Conservation (phyloP, 2,797 vertebrate species). For the Catamblyrhynchus diadema region DNA sequence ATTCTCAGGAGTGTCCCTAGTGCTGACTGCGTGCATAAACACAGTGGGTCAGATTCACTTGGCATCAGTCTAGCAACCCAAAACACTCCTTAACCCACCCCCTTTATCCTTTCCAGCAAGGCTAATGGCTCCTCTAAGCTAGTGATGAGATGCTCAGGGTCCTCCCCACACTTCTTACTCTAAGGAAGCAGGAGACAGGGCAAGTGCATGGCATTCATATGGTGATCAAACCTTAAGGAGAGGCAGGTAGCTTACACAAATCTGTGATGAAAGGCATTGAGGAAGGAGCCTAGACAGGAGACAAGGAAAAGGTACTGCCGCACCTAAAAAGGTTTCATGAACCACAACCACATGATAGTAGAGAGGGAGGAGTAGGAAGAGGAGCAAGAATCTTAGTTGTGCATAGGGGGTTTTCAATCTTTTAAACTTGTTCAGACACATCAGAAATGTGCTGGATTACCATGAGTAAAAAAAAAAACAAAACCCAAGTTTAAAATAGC, state of each 20-base stretch:
- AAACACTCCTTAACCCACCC: not conserved
- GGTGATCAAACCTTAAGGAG: not conserved
- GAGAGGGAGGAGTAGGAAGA: not conserved
- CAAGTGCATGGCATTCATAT: not conserved
- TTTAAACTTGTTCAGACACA: not conserved
- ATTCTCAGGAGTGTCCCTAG: not conserved
- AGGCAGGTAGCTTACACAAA: not conserved
- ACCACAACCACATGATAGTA: not conserved
- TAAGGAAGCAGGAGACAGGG: not conserved
- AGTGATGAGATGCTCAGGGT: not conserved
- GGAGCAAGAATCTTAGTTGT: not conserved
- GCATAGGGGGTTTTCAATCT: not conserved
- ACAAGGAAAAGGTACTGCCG: not conserved
- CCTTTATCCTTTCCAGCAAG: not conserved
- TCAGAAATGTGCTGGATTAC: slow-evolving; percentile 19
- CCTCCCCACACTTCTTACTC: not conserved
- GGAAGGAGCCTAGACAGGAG: not conserved
- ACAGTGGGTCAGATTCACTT: not conserved
- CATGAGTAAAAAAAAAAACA: not conserved
- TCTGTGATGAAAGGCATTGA: not conserved
- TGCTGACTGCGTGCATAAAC: not conserved
- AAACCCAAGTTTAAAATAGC: not conserved
- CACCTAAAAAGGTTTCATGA: not conserved
- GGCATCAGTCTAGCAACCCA: not conserved
- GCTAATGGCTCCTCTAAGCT: not conserved